These are phyloP conservation scores for Elephantulus edwardii DNA, from an alignment of 2,113 vertebrate species.

Conservation along the genomic window DNA sequence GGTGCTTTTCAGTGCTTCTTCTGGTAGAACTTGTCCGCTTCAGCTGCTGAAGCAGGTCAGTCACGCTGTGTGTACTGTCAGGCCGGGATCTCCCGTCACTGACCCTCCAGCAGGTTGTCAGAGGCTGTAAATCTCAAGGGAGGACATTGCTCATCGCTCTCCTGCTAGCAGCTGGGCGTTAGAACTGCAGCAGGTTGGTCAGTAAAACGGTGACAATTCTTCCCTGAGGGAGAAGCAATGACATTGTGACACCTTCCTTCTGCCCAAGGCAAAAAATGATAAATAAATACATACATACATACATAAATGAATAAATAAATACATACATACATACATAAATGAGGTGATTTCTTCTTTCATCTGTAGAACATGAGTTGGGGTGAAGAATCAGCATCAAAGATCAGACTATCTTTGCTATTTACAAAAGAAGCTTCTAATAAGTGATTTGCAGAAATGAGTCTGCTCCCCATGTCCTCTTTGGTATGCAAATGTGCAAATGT, in stretches of 20 bases:
- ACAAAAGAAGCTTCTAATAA: neutral
- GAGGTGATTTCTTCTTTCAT: neutral
- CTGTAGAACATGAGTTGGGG: neutral
- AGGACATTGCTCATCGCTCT: no score
- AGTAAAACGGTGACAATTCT: neutral
- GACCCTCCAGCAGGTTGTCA: no score
- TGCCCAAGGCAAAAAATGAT: neutral
- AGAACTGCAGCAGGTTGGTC: no score
- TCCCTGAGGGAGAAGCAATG: neutral
- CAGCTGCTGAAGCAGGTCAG: neutral
- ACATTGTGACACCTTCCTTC: neutral
- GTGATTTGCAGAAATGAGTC: neutral
- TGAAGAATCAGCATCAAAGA: neutral
- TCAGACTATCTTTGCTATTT: neutral
- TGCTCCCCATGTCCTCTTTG: fast-evolving
- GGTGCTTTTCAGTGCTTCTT: neutral
- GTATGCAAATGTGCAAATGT: fast-evolving
- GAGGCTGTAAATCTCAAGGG: no score
- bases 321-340: no score
- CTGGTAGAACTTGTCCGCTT: neutral
- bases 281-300: no score
- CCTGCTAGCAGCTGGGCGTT: no score
- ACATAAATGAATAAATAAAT: no score
- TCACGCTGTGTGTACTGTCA: no score
- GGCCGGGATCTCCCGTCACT: no score